These are phyloP conservation scores for Strigops habroptila DNA, from an alignment of 2,113 vertebrate genomes.

Conservation along the genomic window DNA sequence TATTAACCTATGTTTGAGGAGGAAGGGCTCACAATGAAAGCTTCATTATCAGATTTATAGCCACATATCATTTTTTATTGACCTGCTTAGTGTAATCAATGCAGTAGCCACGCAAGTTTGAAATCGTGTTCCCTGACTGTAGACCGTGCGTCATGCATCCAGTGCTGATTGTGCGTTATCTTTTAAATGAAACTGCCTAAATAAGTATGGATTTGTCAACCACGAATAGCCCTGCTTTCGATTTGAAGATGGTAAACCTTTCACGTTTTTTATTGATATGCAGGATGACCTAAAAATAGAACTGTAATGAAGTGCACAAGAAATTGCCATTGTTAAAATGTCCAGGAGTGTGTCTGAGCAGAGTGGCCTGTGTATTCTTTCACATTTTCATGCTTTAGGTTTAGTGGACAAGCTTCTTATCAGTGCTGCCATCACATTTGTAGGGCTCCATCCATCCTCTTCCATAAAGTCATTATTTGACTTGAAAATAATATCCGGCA, in stretches of 20 bases:
- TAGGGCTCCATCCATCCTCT: not conserved
- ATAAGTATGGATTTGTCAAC: conserved; percentile 66
- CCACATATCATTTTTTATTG: conserved; percentile 79
- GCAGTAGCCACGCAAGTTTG: conserved; percentile 68
- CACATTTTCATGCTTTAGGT: not conserved
- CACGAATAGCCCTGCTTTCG: not conserved
- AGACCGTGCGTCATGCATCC: not conserved
- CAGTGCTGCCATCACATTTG: not conserved
- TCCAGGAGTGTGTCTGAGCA: not conserved
- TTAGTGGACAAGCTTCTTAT: not conserved
- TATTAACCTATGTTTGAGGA: conserved; percentile 74
- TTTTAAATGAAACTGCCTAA: conserved; percentile 60
- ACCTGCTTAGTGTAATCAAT: conserved; percentile 81
- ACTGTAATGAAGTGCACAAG: not conserved
- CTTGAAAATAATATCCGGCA: not conserved
- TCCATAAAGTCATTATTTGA: not conserved
- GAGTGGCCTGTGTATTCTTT: not conserved
- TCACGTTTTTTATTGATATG: not conserved
- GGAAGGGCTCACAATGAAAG: conserved; percentile 74
- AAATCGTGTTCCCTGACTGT: conserved; percentile 73
- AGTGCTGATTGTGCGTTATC: conserved; percentile 72
- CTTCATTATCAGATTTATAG: conserved; percentile 84
- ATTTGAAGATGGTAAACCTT: conserved; percentile 15
- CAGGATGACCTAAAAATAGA: conserved; percentile 37
- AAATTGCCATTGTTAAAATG: not conserved